phyloP scores from a whole-genome alignment of 2,888 invertebrate genomes.

The Ligdia adustata region DNA sequence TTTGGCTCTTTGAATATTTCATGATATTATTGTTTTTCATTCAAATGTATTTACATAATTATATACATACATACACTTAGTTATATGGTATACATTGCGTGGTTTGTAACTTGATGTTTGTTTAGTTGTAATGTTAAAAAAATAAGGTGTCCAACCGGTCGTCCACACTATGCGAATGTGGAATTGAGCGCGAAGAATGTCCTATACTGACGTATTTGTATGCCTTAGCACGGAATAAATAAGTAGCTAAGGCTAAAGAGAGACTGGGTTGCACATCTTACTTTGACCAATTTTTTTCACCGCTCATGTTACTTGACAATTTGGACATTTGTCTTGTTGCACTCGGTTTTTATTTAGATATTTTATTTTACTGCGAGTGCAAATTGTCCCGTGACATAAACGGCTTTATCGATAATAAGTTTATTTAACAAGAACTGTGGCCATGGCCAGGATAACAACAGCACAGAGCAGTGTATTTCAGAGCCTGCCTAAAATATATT shows the following conservation, averaged over 20 bases:
- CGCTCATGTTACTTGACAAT: slow-evolving; percentile 72
- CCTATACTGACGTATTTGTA: slow-evolving; percentile 29
- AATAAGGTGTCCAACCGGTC: slow-evolving; percentile 79
- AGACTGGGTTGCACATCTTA: slow-evolving; percentile 79
- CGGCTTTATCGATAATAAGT: slow-evolving; percentile 74
- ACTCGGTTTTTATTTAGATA: slow-evolving; percentile 47
- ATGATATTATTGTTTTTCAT: slow-evolving; percentile 84
- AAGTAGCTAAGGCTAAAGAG: too few relatives aligned
- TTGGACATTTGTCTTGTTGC: slow-evolving; percentile 59
- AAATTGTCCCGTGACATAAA: slow-evolving; percentile 71
- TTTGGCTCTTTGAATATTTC: slow-evolving; percentile 84
- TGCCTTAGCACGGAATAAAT: too few relatives aligned
- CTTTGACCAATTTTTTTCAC: slow-evolving; percentile 74
- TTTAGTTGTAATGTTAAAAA: slow-evolving; percentile 79
- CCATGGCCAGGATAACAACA: slow-evolving; percentile 82
- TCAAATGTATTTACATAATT: slow-evolving; percentile 82
- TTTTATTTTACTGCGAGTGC: slow-evolving; percentile 58
- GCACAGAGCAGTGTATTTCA: slow-evolving; percentile 79
- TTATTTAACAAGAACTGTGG: slow-evolving; percentile 79
- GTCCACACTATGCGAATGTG: slow-evolving; percentile 58
- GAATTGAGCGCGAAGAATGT: slow-evolving; percentile 55
- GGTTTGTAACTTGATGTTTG: slow-evolving; percentile 82
- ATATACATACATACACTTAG: slow-evolving; percentile 83
- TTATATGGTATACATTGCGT: slow-evolving; percentile 84
- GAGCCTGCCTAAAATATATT: slow-evolving; percentile 85